Evolutionary conservation across 1,140 invertebrate genomes (phyloP).

Genomic region (Ericerus pela): DNA sequence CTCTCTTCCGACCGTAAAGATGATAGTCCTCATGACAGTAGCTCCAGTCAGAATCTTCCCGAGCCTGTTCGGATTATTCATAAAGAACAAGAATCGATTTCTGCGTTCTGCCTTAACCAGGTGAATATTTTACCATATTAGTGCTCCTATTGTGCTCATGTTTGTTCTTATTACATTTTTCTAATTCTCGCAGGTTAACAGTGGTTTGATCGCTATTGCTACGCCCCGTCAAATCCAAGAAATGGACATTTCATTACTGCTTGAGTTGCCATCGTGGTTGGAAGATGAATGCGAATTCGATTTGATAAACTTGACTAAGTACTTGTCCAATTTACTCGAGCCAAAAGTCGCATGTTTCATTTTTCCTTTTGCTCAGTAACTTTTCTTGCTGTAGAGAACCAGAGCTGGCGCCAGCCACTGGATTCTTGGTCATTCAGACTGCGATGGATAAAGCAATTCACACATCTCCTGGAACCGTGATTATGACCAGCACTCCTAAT

Average conservation of each 20-base stretch:
- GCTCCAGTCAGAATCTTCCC: slow-evolving; percentile 36
- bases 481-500: slow-evolving; percentile 16
- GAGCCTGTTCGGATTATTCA: slow-evolving; percentile 91
- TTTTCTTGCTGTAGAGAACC: slow-evolving; percentile 35
- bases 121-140: slow-evolving; percentile 34
- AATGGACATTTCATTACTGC: slow-evolving; percentile 81
- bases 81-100: slow-evolving; percentile 96
- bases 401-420: slow-evolving; percentile 49
- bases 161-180: neutral
- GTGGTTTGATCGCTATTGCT: slow-evolving; percentile 70
- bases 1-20: slow-evolving; percentile 22
- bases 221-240: slow-evolving; percentile 95
- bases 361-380: neutral
- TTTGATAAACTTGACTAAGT: slow-evolving; percentile 71
- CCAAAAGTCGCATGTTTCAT: neutral
- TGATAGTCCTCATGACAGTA: slow-evolving; percentile 22
- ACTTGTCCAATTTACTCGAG: slow-evolving; percentile 27
- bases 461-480: slow-evolving; percentile 27
- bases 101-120: slow-evolving; percentile 90
- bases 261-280: slow-evolving; percentile 77
- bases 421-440: slow-evolving; percentile 85
- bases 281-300: slow-evolving; percentile 95
- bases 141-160: neutral
- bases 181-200: slow-evolving; percentile 44
- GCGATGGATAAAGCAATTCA: slow-evolving; percentile 50